A percentile compares a stretch with the other conserved stretches of the same genome.
Conservation (phyloP, 2,797 vertebrate species). For the Gambusia yucatana region DNA sequence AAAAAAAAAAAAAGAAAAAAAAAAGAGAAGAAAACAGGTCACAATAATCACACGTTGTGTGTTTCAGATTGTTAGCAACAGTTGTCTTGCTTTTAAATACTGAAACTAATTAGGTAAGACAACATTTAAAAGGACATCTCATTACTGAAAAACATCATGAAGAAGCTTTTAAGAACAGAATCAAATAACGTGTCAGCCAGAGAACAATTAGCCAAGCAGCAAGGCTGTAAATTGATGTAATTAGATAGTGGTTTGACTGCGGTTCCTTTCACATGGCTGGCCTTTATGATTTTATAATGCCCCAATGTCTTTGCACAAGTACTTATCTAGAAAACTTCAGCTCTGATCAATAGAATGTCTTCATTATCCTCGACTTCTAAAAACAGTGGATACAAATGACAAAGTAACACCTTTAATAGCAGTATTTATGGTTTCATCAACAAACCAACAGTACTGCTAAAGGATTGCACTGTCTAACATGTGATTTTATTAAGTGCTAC, state of each 20-base stretch:
- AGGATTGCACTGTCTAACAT: conserved; percentile 7
- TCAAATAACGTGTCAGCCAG: conserved; percentile 48
- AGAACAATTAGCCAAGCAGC: conserved; percentile 57
- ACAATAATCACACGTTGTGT: conserved; percentile 23
- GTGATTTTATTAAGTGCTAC: conserved; percentile 50
- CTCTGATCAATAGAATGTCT: conserved; percentile 32
- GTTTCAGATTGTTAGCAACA: conserved; percentile 29
- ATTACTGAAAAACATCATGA: conserved; percentile 56
- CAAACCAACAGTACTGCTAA: not conserved
- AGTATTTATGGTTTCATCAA: conserved; percentile 7
- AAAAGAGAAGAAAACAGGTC: conserved; percentile 5
- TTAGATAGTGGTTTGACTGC: conserved; percentile 54
- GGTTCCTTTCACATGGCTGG: conserved; percentile 47
- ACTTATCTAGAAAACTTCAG: conserved; percentile 29
- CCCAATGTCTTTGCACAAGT: conserved; percentile 31
- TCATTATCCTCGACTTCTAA: conserved; percentile 20
- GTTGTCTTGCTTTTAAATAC: conserved; percentile 44
- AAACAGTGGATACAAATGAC: conserved; percentile 18
- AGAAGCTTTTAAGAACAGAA: conserved; percentile 54
- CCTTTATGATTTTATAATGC: conserved; percentile 41
- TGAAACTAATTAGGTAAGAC: conserved; percentile 47
- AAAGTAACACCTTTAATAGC: not conserved
- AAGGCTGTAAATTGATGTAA: conserved; percentile 55
- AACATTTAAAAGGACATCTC: conserved; percentile 60
- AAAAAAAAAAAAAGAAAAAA: conserved; percentile 9